Base-by-base conservation (phyloP, 2,797 vertebrate genomes). In the Heterohyrax brucei region DNA sequence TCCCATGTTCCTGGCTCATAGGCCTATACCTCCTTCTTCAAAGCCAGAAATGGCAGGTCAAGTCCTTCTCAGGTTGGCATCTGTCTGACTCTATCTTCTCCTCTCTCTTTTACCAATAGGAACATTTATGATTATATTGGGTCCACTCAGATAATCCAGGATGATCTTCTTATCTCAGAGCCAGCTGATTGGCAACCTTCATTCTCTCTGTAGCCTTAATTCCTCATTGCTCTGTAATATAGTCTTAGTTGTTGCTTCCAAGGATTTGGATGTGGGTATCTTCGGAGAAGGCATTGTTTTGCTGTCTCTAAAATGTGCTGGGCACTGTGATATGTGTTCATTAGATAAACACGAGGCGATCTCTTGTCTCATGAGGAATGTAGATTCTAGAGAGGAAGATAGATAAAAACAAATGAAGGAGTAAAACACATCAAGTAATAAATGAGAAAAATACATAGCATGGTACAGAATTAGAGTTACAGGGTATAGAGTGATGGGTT, bases 241-340 rank as follows among this genome's bases (percentile, higher is more conserved):
- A 13, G 48, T 39, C 59, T 10, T 1, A 7, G 9, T 50, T 18
- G 3, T 24, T 16, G 28, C 7, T 33, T 76, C 3, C 18, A 0
- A 50, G 48, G 48, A 14, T 75, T 48, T 12, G 19, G 28, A 22
- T 30, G 8, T 39, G 48, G 72, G 59, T 21, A 10, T 77, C 33
- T 5, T 16, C 22, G 26, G 56, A 26, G 21, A 56, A 33, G 28
- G 26, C 30, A 14, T 44, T 7, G 3, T 0, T 56, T 16, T 56
- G 53, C 53, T 56, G 53, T 56, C 53, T 16, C 13, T 56, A 56
- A 56, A 16, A 56, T 56, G 53, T 56, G 53, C 12, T 16, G 18
- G 53, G 53, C 4, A 16, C 53, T 50, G 76, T 12, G n/a, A 22
- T 13, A 53, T 64, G 18, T 9, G 26, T 3, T 18, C 56, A 12